A percentile compares a stretch with the other conserved stretches of the same genome.
These are phyloP conservation scores for Platyura marginata DNA, from an alignment of 1,140 invertebrate genomes.

Conservation along the genomic window DNA sequence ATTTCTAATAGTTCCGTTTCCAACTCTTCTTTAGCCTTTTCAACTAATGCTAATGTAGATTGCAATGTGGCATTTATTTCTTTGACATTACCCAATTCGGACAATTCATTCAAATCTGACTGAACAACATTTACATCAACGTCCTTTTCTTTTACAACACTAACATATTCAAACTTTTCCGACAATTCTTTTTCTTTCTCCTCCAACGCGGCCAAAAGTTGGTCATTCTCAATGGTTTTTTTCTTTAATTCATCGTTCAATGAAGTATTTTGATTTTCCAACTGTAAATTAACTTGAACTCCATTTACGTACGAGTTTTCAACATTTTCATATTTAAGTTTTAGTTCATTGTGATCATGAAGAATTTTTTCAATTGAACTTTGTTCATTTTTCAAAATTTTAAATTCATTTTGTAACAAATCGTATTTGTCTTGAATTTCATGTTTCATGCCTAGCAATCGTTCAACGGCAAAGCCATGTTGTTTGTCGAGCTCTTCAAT, in stretches of 20 bases:
- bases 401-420: not conserved
- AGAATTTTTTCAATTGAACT: constrained; percentile 7
- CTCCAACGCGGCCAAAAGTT: not conserved
- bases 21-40: not conserved
- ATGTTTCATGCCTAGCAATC: constrained; percentile 37
- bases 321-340: not conserved
- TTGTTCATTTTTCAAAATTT: constrained; percentile 5
- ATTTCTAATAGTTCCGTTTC: not conserved
- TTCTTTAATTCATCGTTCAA: not conserved
- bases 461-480: constrained; percentile 46
- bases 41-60: not conserved
- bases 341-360: not conserved
- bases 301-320: not conserved
- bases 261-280: not conserved
- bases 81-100: not conserved
- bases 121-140: constrained; percentile 10
- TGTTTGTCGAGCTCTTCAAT: constrained; percentile 55
- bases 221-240: not conserved
- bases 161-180: constrained; percentile 5
- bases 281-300: constrained; percentile 10
- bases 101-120: not conserved
- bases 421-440: constrained; percentile 36
- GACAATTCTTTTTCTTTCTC: constrained; percentile 5
- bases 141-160: not conserved
- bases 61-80: not conserved